Percentiles rank a stretch among this genome's conserved stretches.
Evolutionary conservation across 2,797 vertebrate genomes (phyloP).

Genomic region (Semaprochilodus insignis): DNA sequence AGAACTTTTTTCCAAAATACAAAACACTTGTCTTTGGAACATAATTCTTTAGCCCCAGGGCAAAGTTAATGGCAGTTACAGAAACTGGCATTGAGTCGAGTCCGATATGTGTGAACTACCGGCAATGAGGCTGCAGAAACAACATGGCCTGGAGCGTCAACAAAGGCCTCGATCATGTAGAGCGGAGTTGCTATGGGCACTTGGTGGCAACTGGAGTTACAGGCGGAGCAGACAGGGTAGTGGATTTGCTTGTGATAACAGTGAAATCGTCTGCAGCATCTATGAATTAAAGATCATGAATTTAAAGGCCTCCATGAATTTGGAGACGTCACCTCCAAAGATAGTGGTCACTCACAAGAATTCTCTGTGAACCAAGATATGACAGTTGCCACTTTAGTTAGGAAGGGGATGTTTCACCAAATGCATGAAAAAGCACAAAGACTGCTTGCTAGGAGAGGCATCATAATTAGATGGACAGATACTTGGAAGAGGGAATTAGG

Average conservation of each 20-base stretch:
- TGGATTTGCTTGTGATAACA: not conserved
- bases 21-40: not conserved
- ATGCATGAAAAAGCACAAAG: not conserved
- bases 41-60: not conserved
- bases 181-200: not conserved
- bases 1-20: not conserved
- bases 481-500: not conserved
- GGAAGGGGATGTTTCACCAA: not conserved
- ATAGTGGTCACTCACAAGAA: not conserved
- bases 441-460: too few species aligned
- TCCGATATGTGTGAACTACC: not conserved
- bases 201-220: not conserved
- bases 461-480: not conserved
- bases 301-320: not conserved
- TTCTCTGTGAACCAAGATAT: not conserved
- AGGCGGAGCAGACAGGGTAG: not conserved
- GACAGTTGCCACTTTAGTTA: not conserved
- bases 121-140: not conserved
- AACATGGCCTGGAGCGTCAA: not conserved
- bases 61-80: not conserved
- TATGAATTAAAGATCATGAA: not conserved
- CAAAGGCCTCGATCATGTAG: not conserved
- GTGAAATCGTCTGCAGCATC: not conserved
- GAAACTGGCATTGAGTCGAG: not conserved
- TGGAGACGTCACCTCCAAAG: not conserved